A percentile compares a stretch with the other conserved stretches of the same genome.
Conservation (phyloP, 92 coral and sea anemone species). For the Actinostola sp. region DNA sequence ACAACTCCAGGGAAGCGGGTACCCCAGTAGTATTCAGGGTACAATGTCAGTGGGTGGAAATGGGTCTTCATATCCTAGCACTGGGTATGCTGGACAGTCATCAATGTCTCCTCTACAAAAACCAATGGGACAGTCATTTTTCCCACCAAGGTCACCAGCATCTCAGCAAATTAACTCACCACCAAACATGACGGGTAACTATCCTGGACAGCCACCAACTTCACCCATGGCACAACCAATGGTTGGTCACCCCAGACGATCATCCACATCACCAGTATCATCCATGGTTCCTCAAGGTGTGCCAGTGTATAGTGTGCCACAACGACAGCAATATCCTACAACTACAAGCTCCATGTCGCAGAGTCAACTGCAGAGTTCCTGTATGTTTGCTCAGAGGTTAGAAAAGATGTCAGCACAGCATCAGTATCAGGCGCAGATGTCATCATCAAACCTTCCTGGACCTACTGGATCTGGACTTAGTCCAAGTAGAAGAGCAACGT, state of each 20-base stretch:
- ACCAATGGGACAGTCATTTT: slow-evolving; percentile 61
- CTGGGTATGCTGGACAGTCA: slow-evolving; percentile 56
- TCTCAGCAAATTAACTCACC: slow-evolving; percentile 56
- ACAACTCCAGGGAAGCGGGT: slow-evolving; percentile 36
- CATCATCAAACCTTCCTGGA: slow-evolving; percentile 12
- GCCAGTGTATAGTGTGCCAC: slow-evolving; percentile 55
- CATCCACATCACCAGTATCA: slow-evolving; percentile 67
- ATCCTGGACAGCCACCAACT: slow-evolving; percentile 61
- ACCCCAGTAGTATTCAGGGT: slow-evolving; percentile 16
- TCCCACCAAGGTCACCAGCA: slow-evolving; percentile 49
- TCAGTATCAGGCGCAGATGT: slow-evolving; percentile 64
- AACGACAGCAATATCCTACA: slow-evolving; percentile 43
- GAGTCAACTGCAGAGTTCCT: slow-evolving; percentile 61
- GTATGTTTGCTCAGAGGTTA: slow-evolving; percentile 69
- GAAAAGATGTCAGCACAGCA: slow-evolving; percentile 45
- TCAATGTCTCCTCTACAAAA: slow-evolving; percentile 55
- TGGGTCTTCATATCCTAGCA: slow-evolving; percentile 41
- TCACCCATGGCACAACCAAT: slow-evolving; percentile 59
- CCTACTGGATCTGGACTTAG: slow-evolving; percentile 3
- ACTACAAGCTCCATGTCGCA: slow-evolving; percentile 18
- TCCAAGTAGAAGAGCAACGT: slow-evolving; percentile 55
- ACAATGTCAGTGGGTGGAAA: slow-evolving; percentile 25
- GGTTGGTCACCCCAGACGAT: slow-evolving; percentile 40
- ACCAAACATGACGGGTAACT: slow-evolving; percentile 48
- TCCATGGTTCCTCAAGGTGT: slow-evolving; percentile 54